Percentiles rank a stretch among this genome's conserved stretches.
phyloP scores from a whole-genome alignment of 2,888 invertebrate species.

The Tribolium freemani region DNA sequence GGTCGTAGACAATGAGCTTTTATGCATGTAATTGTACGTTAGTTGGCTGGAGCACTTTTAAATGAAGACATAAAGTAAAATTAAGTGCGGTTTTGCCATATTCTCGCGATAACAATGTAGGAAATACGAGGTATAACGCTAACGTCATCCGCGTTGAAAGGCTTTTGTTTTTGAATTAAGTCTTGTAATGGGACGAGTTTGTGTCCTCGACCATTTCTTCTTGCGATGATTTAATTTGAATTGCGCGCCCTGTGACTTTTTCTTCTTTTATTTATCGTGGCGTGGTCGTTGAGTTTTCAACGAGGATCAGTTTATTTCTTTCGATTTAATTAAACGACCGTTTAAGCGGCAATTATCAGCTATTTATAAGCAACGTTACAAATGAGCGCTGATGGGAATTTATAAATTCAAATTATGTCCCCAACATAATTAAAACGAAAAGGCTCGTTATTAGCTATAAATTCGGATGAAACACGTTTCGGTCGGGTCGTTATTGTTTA shows the following conservation, averaged over 20 bases:
- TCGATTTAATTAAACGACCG: conserved; percentile 39
- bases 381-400: conserved; percentile 30
- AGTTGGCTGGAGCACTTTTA: conserved; percentile 43
- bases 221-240: conserved; percentile 33
- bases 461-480: conserved; percentile 36
- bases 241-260: conserved; percentile 2
- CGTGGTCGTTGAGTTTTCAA: conserved; percentile 15
- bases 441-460: conserved; percentile 38
- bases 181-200: conserved; percentile 14
- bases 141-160: conserved; percentile 41
- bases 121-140: conserved; percentile 44
- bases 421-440: conserved; percentile 33
- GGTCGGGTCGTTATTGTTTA: conserved; percentile 37
- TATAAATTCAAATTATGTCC: conserved; percentile 39
- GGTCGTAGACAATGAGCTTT: conserved; percentile 41
- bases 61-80: conserved; percentile 49
- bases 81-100: conserved; percentile 46
- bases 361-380: conserved; percentile 39
- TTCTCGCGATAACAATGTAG: conserved; percentile 46
- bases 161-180: conserved; percentile 46
- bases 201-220: conserved; percentile 19
- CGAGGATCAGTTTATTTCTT: conserved; percentile 33
- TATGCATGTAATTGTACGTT: conserved; percentile 42
- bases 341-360: conserved; percentile 40
- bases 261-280: neutral